Conservation (phyloP, 92 coral and sea anemone genomes). For the Palythoa grandis region DNA sequence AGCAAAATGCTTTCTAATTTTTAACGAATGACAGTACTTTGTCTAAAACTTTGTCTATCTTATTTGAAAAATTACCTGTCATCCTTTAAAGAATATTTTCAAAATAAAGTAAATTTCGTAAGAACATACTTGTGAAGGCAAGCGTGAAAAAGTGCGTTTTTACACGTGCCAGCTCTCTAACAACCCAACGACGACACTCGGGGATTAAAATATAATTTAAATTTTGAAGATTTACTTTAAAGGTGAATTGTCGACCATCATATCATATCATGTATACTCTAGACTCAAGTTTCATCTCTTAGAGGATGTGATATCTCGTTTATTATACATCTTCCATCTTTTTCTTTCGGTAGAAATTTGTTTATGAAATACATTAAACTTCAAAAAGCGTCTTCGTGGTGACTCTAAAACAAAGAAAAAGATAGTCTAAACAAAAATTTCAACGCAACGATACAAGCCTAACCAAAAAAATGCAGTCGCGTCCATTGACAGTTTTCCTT, state of each 20-base stretch:
- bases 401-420: constrained; percentile 2
- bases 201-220: not conserved
- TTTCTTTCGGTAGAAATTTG: not conserved
- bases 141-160: too few species aligned
- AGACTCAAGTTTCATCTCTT: not conserved
- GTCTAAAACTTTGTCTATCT: too few species aligned
- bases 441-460: not conserved
- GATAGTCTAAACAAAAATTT: not conserved
- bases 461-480: not conserved
- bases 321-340: constrained; percentile 1
- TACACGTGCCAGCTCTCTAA: too few species aligned
- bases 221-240: not conserved
- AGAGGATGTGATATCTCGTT: not conserved
- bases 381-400: constrained; percentile 32
- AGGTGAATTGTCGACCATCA: not conserved
- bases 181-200: too few species aligned
- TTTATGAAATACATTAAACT: constrained; percentile 26
- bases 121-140: too few species aligned
- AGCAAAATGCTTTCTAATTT: too few species aligned
- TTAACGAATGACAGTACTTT: too few species aligned
- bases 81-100: not conserved
- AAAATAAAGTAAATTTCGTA: not conserved
- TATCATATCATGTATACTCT: not conserved
- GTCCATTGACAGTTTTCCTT: not conserved
- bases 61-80: too few species aligned